Percentiles rank a stretch among this genome's conserved stretches.
These are phyloP conservation scores for Lagopus leucura DNA, from an alignment of 2,113 vertebrate genomes.

Conservation along the genomic window DNA sequence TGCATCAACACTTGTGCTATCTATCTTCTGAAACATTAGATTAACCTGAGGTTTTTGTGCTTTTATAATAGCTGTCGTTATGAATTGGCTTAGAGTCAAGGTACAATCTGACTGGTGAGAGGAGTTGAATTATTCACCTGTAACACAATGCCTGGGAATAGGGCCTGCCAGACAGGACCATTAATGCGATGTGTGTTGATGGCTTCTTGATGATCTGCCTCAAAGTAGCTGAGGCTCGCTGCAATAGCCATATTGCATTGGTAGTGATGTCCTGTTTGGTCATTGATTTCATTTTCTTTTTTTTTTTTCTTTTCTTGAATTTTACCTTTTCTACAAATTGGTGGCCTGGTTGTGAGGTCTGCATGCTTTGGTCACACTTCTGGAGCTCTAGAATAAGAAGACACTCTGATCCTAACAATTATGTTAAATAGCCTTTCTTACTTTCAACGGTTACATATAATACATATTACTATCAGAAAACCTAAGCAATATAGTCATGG, in stretches of 20 bases:
- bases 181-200: background rate
- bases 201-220: conserved; percentile 13
- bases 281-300: background rate
- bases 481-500: conserved; percentile 32
- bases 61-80: conserved; percentile 56
- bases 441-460: background rate
- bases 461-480: background rate
- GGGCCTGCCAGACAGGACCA: conserved; percentile 47
- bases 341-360: background rate
- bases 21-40: conserved; percentile 54
- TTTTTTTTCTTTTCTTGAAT: background rate
- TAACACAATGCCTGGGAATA: conserved; percentile 34
- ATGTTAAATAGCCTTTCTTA: background rate
- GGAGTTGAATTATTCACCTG: conserved; percentile 59
- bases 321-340: background rate
- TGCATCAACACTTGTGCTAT: background rate
- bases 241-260: background rate
- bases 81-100: conserved; percentile 62
- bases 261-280: background rate
- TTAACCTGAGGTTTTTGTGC: conserved; percentile 63
- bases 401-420: background rate
- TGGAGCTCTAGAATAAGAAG: background rate
- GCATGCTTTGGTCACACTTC: background rate
- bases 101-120: conserved; percentile 52
- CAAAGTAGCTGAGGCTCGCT: background rate